Base-by-base conservation (phyloP, 2,113 vertebrate species). In the Marmota flaviventris region DNA sequence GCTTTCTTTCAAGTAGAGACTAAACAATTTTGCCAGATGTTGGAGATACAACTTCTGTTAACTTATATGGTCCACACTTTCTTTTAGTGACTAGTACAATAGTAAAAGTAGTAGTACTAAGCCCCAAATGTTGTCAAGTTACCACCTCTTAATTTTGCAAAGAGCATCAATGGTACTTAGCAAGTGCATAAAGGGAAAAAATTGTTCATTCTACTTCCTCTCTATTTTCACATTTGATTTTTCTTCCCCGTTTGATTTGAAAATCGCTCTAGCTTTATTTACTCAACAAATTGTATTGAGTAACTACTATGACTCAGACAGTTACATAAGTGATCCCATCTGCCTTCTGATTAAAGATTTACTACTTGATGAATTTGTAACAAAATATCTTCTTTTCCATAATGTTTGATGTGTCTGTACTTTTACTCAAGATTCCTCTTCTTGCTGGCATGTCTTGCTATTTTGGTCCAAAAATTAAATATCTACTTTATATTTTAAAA, bases 401-500 rank as follows among this genome's bases (percentile, higher is more conserved):
- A 29, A 8, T 39, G 18, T 91, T 81, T 85, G 53, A 58, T 37
- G 4, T 34, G 37, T 63, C 17, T n/a, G 32, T 97, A 73, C 0
- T 91, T 93, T 77, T 32, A 42, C 12, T 82, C 29, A 83, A 42
- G 1, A 0, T 45, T 6, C 82, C 9, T 85, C 24, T 87, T 89
- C 51, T 91, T 85, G 10, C 13, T 82, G 3, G 32, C 24, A 42
- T 83, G 7, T 89, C 32, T 93, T 93, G 86, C 29, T 69, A 37
- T 4, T 73, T 65, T 76, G 18, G n/a, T 37, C 1, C 8, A 70
- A 91, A 92, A 91, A 70, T 65, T 86, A 83, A 96, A 48, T 12
- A 87, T 69, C 24, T 72, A 87, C 53, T 58, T 85, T 88, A 34
- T 39, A 84, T 93, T 88, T 93, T 70, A 67, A 93, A 76, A 85